Conservation (phyloP, 2,113 vertebrate genomes). For the Atherinomorus stipes region DNA sequence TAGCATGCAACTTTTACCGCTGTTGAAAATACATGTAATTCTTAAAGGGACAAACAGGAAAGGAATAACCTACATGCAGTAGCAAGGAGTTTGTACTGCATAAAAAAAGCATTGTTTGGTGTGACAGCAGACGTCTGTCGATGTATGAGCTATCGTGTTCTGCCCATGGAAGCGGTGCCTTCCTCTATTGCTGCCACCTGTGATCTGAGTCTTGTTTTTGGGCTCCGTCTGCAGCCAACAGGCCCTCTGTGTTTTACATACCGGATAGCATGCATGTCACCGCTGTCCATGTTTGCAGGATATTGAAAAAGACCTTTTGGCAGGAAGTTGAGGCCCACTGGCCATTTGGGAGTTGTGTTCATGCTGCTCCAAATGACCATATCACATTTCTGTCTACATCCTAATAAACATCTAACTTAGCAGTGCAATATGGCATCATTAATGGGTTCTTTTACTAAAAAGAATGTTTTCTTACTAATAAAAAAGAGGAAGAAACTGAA, state of each 20-base stretch:
- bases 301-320: conserved; percentile 82
- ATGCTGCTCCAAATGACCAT: conserved; percentile 65
- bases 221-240: conserved; percentile 41
- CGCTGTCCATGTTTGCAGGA: conserved; percentile 74
- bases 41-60: background rate
- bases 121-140: conserved; percentile 27
- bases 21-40: background rate
- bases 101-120: conserved; percentile 52
- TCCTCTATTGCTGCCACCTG: conserved; percentile 71
- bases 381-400: conserved; percentile 73
- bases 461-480: background rate
- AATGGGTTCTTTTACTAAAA: conserved; percentile 17
- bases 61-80: background rate
- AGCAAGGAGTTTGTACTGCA: conserved; percentile 11
- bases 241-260: conserved; percentile 64
- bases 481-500: background rate
- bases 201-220: conserved; percentile 67
- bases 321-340: conserved; percentile 78
- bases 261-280: conserved; percentile 63
- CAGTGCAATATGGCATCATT: conserved; percentile 39
- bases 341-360: conserved; percentile 54
- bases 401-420: conserved; percentile 56
- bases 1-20: background rate
- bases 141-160: conserved; percentile 62
- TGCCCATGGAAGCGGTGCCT: conserved; percentile 56